A percentile compares a stretch with the other conserved stretches of the same genome.
phyloP scores from a whole-genome alignment of 2,888 invertebrate genomes.

The Dasysyrphus tricinctus region DNA sequence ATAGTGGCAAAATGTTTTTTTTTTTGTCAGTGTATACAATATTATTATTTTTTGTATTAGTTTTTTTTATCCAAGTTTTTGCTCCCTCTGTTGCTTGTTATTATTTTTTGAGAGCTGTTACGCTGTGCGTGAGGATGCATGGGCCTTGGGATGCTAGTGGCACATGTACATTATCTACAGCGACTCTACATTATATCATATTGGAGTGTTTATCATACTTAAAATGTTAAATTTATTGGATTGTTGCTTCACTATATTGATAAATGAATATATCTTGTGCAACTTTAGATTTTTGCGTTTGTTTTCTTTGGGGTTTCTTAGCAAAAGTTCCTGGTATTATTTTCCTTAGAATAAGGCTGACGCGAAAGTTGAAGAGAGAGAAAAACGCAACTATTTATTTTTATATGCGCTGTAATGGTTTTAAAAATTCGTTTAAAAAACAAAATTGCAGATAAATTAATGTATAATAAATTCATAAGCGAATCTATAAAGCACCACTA shows the following conservation, averaged over 20 bases:
- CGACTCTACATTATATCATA: not conserved
- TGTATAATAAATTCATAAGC: no score
- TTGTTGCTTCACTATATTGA: constrained; percentile 23
- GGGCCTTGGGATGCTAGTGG: constrained; percentile 6
- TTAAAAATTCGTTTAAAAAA: no score
- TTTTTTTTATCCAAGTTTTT: not conserved
- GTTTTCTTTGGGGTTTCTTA: not conserved
- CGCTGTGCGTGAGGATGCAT: constrained; percentile 27
- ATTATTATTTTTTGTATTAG: constrained; percentile 6
- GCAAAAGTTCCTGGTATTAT: not conserved
- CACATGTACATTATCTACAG: not conserved
- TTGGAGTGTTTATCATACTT: constrained; percentile 35
- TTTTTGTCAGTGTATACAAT: constrained; percentile 11
- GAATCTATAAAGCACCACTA: no score
- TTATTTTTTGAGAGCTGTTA: constrained; percentile 42
- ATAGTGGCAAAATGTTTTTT: not conserved
- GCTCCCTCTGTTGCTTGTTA: constrained; percentile 45
- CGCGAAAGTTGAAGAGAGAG: not conserved
- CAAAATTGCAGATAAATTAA: no score
- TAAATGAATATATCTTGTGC: not conserved
- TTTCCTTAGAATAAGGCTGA: not conserved
- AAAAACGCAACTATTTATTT: not conserved
- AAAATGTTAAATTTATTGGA: constrained; percentile 41
- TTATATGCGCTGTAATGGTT: no score
- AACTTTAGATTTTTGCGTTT: not conserved